phyloP scores from a whole-genome alignment of 1,140 invertebrate genomes.

The Dolichoris vasculosae region DNA sequence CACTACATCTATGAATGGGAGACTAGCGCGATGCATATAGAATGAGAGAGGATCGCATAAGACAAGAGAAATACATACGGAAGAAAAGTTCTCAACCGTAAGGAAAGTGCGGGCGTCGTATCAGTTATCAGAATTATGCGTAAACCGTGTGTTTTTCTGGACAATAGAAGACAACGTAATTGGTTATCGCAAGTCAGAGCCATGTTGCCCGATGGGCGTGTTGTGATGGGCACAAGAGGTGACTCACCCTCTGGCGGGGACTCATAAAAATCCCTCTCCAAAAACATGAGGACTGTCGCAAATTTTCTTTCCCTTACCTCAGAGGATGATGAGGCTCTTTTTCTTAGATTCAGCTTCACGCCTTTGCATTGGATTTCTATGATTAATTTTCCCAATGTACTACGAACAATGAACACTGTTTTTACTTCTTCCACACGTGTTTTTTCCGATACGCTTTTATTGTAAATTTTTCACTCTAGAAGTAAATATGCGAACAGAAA shows the following conservation, averaged over 20 bases:
- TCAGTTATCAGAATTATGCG: background rate
- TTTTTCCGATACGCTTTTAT: too few relatives aligned
- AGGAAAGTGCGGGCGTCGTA: background rate
- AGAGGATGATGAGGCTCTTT: too few relatives aligned
- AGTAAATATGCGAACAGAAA: too few relatives aligned
- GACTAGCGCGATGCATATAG: too few relatives aligned
- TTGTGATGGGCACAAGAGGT: constrained; percentile 68
- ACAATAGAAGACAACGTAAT: constrained; percentile 59
- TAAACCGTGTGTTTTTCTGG: constrained; percentile 58
- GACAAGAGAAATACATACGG: too few relatives aligned
- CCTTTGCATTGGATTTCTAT: constrained; percentile 22
- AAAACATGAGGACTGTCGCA: constrained; percentile 20
- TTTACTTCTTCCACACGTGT: too few relatives aligned
- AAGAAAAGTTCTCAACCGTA: background rate
- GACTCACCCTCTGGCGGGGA: constrained; percentile 64
- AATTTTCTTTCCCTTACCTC: constrained; percentile 39
- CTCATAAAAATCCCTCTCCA: constrained; percentile 55
- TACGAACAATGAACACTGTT: background rate
- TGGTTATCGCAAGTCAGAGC: constrained; percentile 65
- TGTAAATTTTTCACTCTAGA: too few relatives aligned
- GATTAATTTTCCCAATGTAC: background rate
- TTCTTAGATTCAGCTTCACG: too few relatives aligned
- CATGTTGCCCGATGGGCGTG: constrained; percentile 71
- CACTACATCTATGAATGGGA: too few relatives aligned
- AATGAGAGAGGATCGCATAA: too few relatives aligned